Evolutionary conservation across 1,140 invertebrate species (phyloP), one percentile per base, ranked within the genome.

Genomic region (Rhagoletis pomonella): DNA sequence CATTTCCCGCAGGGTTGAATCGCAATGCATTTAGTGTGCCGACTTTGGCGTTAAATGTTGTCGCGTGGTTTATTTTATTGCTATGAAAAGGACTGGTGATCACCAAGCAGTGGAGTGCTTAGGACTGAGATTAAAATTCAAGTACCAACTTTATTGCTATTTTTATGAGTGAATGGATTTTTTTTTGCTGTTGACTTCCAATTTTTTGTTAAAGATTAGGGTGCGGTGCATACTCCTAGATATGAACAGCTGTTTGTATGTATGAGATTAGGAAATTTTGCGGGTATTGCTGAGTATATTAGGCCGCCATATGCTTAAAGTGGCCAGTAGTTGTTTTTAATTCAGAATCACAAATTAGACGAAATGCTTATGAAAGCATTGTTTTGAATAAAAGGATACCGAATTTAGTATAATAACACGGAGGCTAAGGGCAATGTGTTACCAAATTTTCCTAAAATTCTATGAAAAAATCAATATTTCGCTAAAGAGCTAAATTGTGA

Each of bases 131-230:
- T 85, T 85, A 85, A 60, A 85, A 85, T 60, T 85, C 58, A 59
- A 85, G 59, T 62, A 85, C 84, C 84, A 85, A 85, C 84, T 85
- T 85, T 44, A 85, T 60, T 85, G 84, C 42, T 85, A 85, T 85
- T 85, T 85, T 85, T 85, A 85, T 85, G 44, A 81, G 44, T 50
- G 47, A 47, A 55, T 81, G 29, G 47, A 58, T 81, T 55, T 55
- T 42, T n/a, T 47, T 17, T 7, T 81, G 19, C 47, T 55, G 73
- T 14, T 19, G 42, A 81, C 73, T 55, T 81, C 73, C 47, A 47
- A 62, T 14, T 62, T 62, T 62, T 58, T 55, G 47, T 47, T 55
- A 29, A 81, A 12, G 7, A 5, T 7, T 44, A 10, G 47, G 47
- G 17, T 55, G 73, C 9, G 29, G 47, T 81, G n/a, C 19, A 47